These are phyloP conservation scores for Tenualosa ilisha DNA, from an alignment of 2,797 vertebrate species.

Conservation along the genomic window DNA sequence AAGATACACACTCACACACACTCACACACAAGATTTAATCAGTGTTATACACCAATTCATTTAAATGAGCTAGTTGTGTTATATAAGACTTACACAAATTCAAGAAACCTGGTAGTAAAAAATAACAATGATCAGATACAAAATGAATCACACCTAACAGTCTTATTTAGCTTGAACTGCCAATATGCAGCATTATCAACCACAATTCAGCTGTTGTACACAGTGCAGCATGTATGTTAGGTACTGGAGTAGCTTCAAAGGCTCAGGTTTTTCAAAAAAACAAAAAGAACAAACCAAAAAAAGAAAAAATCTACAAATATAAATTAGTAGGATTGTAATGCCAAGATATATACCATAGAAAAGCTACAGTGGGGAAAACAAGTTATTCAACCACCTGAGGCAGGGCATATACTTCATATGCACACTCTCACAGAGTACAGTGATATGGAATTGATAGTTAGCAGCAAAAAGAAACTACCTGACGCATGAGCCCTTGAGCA, in stretches of 20 bases:
- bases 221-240: conserved; percentile 25
- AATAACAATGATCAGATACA: conserved; percentile 21
- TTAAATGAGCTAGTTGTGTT: conserved; percentile 52
- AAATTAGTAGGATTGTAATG: not conserved
- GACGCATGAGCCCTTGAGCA: conserved; percentile 65
- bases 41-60: conserved; percentile 31
- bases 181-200: conserved; percentile 38
- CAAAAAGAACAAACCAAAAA: conserved; percentile 24
- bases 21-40: conserved; percentile 41
- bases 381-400: not conserved
- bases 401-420: not conserved
- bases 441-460: conserved; percentile 57
- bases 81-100: conserved; percentile 34
- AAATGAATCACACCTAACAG: not conserved
- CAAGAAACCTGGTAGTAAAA: conserved; percentile 28
- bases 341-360: not conserved
- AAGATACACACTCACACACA: conserved; percentile 47
- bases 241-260: conserved; percentile 39
- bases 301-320: conserved; percentile 37
- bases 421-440: conserved; percentile 32
- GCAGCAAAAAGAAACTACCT: conserved; percentile 69
- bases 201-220: conserved; percentile 27
- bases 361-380: not conserved
- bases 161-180: not conserved
- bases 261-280: not conserved